A percentile compares a stretch with the other conserved stretches of the same genome.
These are phyloP conservation scores for Brachionus plicatilis DNA, from an alignment of 1,140 invertebrate species.

Conservation along the genomic window DNA sequence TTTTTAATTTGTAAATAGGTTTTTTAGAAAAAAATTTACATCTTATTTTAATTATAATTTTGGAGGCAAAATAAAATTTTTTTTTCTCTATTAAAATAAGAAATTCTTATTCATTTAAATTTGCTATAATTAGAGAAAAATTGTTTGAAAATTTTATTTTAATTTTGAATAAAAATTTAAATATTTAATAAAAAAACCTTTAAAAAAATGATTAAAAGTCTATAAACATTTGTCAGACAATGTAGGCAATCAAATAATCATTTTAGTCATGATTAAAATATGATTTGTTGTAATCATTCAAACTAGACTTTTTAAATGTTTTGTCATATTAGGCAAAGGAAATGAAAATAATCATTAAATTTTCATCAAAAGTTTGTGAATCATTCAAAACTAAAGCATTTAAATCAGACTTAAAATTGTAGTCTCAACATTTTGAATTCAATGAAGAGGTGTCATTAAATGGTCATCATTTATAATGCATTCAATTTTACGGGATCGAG, in stretches of 20 bases:
- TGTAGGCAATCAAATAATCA: constrained; percentile 37
- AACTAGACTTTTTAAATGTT: background rate
- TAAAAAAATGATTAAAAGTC: no score
- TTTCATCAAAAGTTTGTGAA: background rate
- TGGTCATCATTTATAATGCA: background rate
- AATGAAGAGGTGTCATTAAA: constrained; percentile 38
- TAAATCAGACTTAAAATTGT: background rate
- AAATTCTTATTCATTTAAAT: background rate
- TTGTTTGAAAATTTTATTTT: background rate
- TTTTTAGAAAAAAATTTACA: background rate
- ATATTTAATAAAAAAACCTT: background rate
- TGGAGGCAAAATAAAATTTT: background rate
- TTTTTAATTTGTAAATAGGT: background rate
- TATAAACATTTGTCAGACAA: constrained; percentile 17
- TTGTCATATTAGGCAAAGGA: background rate
- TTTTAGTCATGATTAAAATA: background rate
- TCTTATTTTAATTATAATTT: background rate
- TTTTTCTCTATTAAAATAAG: background rate
- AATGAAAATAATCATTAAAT: background rate
- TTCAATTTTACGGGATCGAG: background rate
- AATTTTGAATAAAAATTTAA: background rate
- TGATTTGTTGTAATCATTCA: constrained; percentile 17
- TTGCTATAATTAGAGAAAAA: background rate
- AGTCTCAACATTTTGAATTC: constrained; percentile 26
- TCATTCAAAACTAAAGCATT: background rate